Evolutionary conservation across 2,888 invertebrate species (phyloP), one percentile per base, ranked within the genome.

Genomic region (Invenusta paracnida): DNA sequence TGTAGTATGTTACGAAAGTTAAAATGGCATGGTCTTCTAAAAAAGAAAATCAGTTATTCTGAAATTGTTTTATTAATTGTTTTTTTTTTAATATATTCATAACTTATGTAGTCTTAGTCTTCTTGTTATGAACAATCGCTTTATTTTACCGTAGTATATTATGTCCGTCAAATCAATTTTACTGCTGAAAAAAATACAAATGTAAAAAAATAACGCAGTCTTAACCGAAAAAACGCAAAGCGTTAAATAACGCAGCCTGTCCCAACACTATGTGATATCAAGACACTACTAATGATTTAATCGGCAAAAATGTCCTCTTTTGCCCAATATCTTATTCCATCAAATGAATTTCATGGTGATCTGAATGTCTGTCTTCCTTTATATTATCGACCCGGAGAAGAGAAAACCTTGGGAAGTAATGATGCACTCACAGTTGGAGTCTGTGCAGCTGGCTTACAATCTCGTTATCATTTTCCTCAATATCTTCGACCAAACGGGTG

Each of bases 131-230:
- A 73, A 73, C 73, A 73, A 73, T 73, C 73, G 23, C 73, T 73
- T 73, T 73, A 73, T 73, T 73, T 73, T 73, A 73, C 73, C 27
- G 73, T 73, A 73, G 73, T 73, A 73, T 73, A 73, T 73, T 73
- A 73, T 23, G 27, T 73, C 27, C 17, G 73, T 73, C 17, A 2
- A 73, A 23, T 73, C 25, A 73, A 73, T 73, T 73, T 73, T 73
- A 73, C 27, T 73, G 73, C 73, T 73, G 73, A 73, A n/a, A 73
- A 48, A 73, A 73, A 73, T 73, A 73, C 73, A 73, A 73, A 73
- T 73, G 73, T 73, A 23, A 73, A 73, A n/a, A 73, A 73, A 48
- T 48, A 48, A 48, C 48, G 17, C 73, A n/a, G 73, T 73, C 73
- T 73, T 73, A 25, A 73, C 73, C 27, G 73, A 73, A 73, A 73